These are phyloP conservation scores for Pemphigus obesinymphae DNA, from an alignment of 1,140 invertebrate species.

Conservation along the genomic window DNA sequence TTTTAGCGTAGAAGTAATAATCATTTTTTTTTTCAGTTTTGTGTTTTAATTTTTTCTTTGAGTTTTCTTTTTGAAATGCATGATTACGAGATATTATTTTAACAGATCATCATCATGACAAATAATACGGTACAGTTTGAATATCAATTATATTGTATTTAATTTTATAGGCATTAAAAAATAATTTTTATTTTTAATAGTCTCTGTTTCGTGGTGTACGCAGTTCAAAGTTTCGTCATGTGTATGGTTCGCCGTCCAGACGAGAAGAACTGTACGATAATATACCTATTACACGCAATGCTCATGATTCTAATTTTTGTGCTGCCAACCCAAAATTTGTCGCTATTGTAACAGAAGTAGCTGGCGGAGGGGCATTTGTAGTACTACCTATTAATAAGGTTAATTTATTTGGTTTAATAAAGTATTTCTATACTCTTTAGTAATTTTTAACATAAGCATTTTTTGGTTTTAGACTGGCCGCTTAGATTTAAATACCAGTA, in stretches of 20 bases:
- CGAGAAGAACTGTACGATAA: slow-evolving; percentile 88
- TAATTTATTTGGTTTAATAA: slow-evolving; percentile 48
- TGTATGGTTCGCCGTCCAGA: slow-evolving; percentile 82
- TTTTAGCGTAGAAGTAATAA: not conserved
- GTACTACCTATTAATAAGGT: slow-evolving; percentile 82
- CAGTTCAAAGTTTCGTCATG: slow-evolving; percentile 87
- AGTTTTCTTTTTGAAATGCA: slow-evolving; percentile 35
- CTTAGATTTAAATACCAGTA: slow-evolving; percentile 69
- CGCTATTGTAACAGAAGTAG: slow-evolving; percentile 88
- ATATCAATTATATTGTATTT: not conserved
- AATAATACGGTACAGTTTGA: slow-evolving; percentile 26
- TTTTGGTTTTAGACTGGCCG: slow-evolving; percentile 62
- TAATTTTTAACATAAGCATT: slow-evolving; percentile 5
- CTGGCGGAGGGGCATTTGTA: slow-evolving; percentile 87
- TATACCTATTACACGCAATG: slow-evolving; percentile 86
- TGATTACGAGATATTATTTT: slow-evolving; percentile 34
- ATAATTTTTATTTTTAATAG: slow-evolving; percentile 50
- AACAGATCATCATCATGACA: not conserved
- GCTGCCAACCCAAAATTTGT: slow-evolving; percentile 92
- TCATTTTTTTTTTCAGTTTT: slow-evolving; percentile 21
- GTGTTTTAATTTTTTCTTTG: slow-evolving; percentile 7
- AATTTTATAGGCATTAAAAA: not conserved
- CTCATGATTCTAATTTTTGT: slow-evolving; percentile 87
- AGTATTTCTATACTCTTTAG: not conserved
- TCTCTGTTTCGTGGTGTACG: slow-evolving; percentile 78